Evolutionary conservation across 2,797 vertebrate genomes (phyloP), one percentile per base, ranked within the genome.

Genomic region (Sebastes ruberrimus): DNA sequence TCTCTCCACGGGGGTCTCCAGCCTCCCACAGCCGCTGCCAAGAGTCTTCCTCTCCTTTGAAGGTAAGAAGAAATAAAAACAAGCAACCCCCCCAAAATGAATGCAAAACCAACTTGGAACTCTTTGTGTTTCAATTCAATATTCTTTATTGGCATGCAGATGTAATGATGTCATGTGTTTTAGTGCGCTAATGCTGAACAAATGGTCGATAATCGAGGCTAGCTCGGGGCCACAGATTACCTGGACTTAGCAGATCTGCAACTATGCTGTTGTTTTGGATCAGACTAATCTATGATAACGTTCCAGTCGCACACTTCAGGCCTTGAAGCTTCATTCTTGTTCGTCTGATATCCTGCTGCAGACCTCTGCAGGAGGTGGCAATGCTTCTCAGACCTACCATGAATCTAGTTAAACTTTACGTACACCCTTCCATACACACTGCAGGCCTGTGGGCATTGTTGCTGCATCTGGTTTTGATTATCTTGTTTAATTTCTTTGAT

Each of bases 31-130:
- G 33, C 95, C 95, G 7, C 87, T 87, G 84, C 95, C 96, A 5
- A 93, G 96, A 90, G 91, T 96, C 86, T 94, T 96, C 88, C 93
- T 96, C 30, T 75, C 95, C 61, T 96, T 95, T 73, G 94, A 95
- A 91, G 96, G 96, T 96, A 94, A 93, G 90, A 74, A 57, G 57
- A 28, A 66, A 86, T 38, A 38, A 25, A 25, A 25, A 30, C 7
- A 30, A 30, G 28, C 28, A 30, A 30, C 38, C 32, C 64, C 25
- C 25, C 20, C 16, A 7, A 68, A 70, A 74, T 61, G 13, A 30
- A 59, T 28, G 38, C 8, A 53, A 53, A 76, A 64, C 46, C 20
- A 73, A 46, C 38, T 46, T 74, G 67, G 66, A 72, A 33, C 8
- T 68, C 66, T 35, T 60, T 46, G 46, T 64, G 55, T 76, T 67